Base-by-base conservation (phyloP, 2,797 vertebrate species). In the Loriculus beryllinus region DNA sequence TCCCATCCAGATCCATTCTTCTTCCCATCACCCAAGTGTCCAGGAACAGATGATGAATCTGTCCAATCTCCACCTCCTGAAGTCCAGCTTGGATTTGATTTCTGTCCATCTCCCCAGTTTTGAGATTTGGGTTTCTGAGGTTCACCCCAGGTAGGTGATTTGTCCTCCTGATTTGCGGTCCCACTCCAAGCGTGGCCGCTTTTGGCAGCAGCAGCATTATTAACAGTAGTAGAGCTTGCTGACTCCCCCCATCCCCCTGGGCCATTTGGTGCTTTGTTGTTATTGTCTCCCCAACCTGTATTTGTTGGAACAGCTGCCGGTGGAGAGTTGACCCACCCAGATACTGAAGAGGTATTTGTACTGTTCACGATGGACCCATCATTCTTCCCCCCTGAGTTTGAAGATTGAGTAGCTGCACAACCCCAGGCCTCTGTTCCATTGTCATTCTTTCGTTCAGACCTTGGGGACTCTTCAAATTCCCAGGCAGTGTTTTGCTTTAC, bases 1-100 rank as follows among this genome's bases (percentile, higher is more conserved):
- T 99, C 99, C 99, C 99, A 99, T 93, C 98, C 98, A 56, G 98
- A 98, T 75, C 98, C 98, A 97, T 97, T 99, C 94, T 99, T 99
- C 90, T 99, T 99, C 79, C 97, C 98, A 52, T 99, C 99, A 88
- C 98, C 98, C 87, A 98, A 82, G 83, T 99, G 99, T 97, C 98
- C 98, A 83, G 99, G 98, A 67, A 98, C 98, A 49, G 98, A 98
- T 6, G 98, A 97, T 33, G 97, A 98, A 71, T 98, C 98, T 80
- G 97, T 98, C 97, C 98, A 98, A 62, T 98, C 98, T 65, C 98
- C 98, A 89, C 98, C 97, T 82, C 97, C 97, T 51, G 98, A 92
- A 79, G 98, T 98, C 99, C 99, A 99, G 96, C 98, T 97, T 62
- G 98, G 98, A 88, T 98, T 98, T 52, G 97, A 97, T 97, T 98